phyloP scores from a whole-genome alignment of 2,113 vertebrate species.

The Limanda limanda region DNA sequence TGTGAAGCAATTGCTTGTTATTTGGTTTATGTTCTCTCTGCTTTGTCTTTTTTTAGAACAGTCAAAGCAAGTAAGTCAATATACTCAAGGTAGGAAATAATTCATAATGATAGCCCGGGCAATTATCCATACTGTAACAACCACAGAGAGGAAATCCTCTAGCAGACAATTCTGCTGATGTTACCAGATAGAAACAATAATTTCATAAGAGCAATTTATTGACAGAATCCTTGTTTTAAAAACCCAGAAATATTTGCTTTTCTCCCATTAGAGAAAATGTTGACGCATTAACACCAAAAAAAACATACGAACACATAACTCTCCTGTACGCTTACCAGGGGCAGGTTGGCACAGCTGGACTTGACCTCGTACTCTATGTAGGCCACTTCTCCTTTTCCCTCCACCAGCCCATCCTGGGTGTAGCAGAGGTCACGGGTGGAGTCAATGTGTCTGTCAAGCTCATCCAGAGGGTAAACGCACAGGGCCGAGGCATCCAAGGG shows the following conservation, averaged over 20 bases:
- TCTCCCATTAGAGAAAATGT: not conserved
- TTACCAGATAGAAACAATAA: not conserved
- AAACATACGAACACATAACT: not conserved
- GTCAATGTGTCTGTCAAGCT: conserved; percentile 90
- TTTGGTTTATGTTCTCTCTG: conserved; percentile 13
- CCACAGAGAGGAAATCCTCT: not conserved
- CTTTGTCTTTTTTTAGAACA: conserved; percentile 38
- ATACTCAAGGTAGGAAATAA: conserved; percentile 23
- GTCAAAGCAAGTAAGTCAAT: conserved; percentile 27
- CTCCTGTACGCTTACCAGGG: conserved; percentile 81
- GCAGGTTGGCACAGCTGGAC: conserved; percentile 93
- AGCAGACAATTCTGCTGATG: not conserved
- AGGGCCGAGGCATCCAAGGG: conserved; percentile 87
- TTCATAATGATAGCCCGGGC: conserved; percentile 7
- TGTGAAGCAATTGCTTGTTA: conserved; percentile 36
- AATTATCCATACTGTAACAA: conserved; percentile 8
- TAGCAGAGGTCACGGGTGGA: conserved; percentile 93
- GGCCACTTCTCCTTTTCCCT: conserved; percentile 84
- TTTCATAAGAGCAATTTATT: not conserved
- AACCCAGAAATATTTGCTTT: conserved; percentile 12
- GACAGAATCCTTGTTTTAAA: not conserved
- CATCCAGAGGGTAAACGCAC: conserved; percentile 89
- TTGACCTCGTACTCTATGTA: conserved; percentile 98
- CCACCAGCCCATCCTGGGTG: conserved; percentile 86
- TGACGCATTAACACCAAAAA: not conserved